Conservation (phyloP, 2,113 vertebrate genomes). For the Anser cygnoides region DNA sequence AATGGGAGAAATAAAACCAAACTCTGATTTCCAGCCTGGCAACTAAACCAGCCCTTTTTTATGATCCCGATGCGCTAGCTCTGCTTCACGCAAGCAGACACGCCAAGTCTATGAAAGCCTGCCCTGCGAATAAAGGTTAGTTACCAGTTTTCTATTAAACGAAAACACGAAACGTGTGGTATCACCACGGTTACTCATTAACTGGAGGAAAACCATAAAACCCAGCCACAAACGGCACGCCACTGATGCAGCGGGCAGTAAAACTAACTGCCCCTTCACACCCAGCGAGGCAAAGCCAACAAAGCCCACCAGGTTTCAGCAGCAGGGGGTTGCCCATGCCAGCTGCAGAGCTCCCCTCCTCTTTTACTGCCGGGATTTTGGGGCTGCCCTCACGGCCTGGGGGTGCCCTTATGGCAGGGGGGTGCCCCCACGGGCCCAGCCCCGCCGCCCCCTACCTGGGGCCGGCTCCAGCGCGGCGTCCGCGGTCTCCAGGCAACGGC, state of each 20-base stretch:
- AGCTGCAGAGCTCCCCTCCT: background rate
- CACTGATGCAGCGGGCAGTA: background rate
- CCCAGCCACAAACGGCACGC: background rate
- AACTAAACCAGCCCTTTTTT: background rate
- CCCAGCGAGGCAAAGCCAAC: background rate
- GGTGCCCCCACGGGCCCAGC: no score
- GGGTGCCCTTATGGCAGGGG: no score
- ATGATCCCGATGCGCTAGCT: background rate
- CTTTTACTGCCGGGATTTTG: background rate
- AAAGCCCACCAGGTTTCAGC: background rate
- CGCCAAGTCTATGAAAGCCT: background rate
- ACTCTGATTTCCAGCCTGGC: background rate
- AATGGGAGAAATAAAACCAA: background rate
- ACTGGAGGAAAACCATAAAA: constrained; percentile 1
- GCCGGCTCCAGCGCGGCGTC: background rate
- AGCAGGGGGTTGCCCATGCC: fast-evolving
- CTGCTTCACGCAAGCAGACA: background rate
- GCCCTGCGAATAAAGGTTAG: background rate
- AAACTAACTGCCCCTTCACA: background rate
- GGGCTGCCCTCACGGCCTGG: no score
- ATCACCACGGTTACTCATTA: constrained; percentile 48
- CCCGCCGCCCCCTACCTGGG: background rate
- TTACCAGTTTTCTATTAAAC: background rate
- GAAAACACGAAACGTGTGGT: background rate
- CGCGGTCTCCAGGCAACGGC: constrained; percentile 34